Evolutionary conservation across 2,888 invertebrate genomes (phyloP).

Genomic region (Congeria kusceri): DNA sequence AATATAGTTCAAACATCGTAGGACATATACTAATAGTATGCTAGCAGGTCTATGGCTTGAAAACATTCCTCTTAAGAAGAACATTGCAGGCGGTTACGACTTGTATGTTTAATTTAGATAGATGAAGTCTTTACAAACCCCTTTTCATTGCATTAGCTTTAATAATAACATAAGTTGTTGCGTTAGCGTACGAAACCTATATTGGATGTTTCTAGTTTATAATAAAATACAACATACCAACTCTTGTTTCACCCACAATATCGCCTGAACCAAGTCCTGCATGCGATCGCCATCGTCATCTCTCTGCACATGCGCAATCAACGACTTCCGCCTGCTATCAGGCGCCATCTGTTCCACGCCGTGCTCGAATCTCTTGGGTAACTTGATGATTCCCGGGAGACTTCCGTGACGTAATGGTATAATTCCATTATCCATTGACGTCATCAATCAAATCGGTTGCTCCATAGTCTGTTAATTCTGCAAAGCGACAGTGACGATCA

Average conservation of each 20-base stretch:
- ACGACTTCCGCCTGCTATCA: constrained; percentile 58
- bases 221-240: constrained; percentile 63
- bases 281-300: constrained; percentile 66
- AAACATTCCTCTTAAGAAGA: no score
- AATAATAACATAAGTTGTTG: no score
- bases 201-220: no score
- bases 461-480: background rate
- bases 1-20: no score
- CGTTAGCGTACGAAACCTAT: no score
- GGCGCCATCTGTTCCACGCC: constrained; percentile 53
- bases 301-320: constrained; percentile 39
- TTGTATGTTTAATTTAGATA: no score
- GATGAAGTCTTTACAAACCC: no score
- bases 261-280: constrained; percentile 75
- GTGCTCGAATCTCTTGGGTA: constrained; percentile 74
- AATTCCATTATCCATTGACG: constrained; percentile 69
- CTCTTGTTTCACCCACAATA: constrained; percentile 78
- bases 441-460: background rate
- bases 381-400: constrained; percentile 71
- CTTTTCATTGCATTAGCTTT: no score
- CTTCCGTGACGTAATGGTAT: constrained; percentile 74
- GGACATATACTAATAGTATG: no score
- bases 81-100: no score
- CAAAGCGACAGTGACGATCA: no score
- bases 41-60: no score